Evolutionary conservation across 2,797 vertebrate genomes (phyloP).

Genomic region (Myotis myotis): DNA sequence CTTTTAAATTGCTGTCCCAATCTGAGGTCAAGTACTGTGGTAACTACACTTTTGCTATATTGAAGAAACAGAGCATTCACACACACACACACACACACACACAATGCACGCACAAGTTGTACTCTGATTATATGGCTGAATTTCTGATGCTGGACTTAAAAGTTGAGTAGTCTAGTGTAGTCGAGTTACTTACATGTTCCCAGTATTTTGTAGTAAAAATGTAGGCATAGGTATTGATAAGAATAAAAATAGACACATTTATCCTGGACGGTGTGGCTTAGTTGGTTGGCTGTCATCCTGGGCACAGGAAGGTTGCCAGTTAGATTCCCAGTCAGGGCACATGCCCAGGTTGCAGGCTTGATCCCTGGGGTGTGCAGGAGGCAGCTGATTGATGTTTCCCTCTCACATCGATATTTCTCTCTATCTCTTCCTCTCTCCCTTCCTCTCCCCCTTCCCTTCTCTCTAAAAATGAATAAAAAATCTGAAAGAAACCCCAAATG

Average conservation of each 20-base stretch:
- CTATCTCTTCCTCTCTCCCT: not conserved
- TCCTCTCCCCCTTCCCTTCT: not conserved
- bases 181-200: not conserved
- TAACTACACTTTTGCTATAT: constrained; percentile 43
- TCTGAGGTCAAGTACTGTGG: constrained; percentile 50
- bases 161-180: not conserved
- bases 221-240: constrained; percentile 32
- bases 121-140: constrained; percentile 43
- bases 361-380: not conserved
- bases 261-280: not conserved
- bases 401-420: not conserved
- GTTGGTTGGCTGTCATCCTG: not conserved
- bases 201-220: constrained; percentile 47
- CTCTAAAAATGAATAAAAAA: not conserved
- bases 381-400: not conserved
- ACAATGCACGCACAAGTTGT: not conserved
- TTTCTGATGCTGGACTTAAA: constrained; percentile 42
- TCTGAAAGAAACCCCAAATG: not conserved
- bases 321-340: not conserved
- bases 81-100: not conserved
- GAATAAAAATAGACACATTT: constrained; percentile 51
- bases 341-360: not conserved
- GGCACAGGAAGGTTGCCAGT: not conserved
- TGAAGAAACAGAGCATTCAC: not conserved
- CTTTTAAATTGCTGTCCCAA: constrained; percentile 45